A percentile compares a stretch with the other conserved stretches of the same genome.
phyloP scores from a whole-genome alignment of 2,797 vertebrate species.

The Psittacula echo region DNA sequence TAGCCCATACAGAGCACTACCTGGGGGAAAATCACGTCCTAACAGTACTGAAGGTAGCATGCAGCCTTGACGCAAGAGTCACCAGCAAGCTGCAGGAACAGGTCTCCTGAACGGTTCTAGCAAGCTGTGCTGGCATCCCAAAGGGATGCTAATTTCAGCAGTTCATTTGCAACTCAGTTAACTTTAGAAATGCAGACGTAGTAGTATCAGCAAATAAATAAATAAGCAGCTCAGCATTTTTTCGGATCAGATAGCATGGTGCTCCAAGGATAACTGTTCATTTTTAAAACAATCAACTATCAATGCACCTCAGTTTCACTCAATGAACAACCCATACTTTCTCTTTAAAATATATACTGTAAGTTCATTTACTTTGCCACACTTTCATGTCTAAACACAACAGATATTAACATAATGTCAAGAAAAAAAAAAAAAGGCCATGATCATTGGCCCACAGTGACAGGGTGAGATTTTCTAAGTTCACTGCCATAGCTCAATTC shows the following conservation, averaged over 20 bases:
- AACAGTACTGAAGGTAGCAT: neutral
- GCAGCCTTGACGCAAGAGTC: neutral
- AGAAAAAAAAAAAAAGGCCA: neutral
- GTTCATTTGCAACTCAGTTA: neutral
- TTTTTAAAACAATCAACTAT: neutral
- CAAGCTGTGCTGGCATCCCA: neutral
- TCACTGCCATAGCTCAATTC: constrained; percentile 16
- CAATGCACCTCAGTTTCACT: neutral
- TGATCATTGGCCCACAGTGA: neutral
- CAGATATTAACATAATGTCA: neutral
- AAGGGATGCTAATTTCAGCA: neutral
- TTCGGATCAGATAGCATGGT: neutral
- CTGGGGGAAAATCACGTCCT: accelerated
- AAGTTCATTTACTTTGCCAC: neutral
- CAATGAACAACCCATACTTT: neutral
- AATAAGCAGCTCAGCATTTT: neutral
- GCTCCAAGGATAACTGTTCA: neutral
- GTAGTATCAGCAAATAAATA: neutral
- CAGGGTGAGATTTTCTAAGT: constrained; percentile 8
- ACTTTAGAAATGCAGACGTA: neutral
- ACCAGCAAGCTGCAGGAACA: accelerated
- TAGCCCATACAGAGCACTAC: accelerated
- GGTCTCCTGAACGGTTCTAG: neutral
- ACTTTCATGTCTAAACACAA: neutral
- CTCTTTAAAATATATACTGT: neutral